These are phyloP conservation scores for Drosophila bocki DNA, from an alignment of 1,140 invertebrate genomes.

Conservation along the genomic window DNA sequence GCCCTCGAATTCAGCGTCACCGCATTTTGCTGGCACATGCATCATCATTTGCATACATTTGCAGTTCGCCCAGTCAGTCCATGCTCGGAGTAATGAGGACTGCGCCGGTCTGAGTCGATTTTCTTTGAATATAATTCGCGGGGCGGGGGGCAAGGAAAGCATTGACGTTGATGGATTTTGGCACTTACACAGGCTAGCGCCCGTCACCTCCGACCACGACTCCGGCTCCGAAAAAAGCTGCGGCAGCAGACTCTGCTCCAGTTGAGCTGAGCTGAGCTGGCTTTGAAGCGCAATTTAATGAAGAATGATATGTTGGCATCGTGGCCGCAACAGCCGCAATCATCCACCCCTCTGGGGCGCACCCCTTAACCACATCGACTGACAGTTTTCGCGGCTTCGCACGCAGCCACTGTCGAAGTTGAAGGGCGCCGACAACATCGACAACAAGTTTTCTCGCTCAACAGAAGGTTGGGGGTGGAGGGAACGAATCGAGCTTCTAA, in stretches of 20 bases:
- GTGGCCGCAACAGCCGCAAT: slow-evolving; percentile 53
- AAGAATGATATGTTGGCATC: slow-evolving; percentile 82
- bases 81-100: slow-evolving; percentile 16
- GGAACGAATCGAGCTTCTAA: slow-evolving; percentile 9
- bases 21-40: slow-evolving; percentile 79
- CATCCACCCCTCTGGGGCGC: slow-evolving; percentile 20
- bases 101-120: slow-evolving; percentile 61
- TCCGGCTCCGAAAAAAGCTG: slow-evolving; percentile 40
- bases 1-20: slow-evolving; percentile 54
- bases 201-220: slow-evolving; percentile 64
- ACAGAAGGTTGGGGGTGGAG: background rate
- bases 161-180: slow-evolving; percentile 84
- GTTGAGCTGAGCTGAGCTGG: slow-evolving; percentile 71
- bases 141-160: slow-evolving; percentile 27
- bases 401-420: slow-evolving; percentile 51
- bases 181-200: slow-evolving; percentile 83
- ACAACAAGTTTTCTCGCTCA: slow-evolving; percentile 44
- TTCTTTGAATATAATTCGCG: slow-evolving; percentile 82
- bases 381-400: slow-evolving; percentile 78
- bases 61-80: slow-evolving; percentile 69
- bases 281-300: slow-evolving; percentile 83
- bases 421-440: slow-evolving; percentile 61
- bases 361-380: slow-evolving; percentile 63
- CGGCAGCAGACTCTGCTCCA: slow-evolving; percentile 17
- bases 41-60: slow-evolving; percentile 84